Evolutionary conservation across 2,888 invertebrate species (phyloP), one percentile per base, ranked within the genome.

Genomic region (Neoascia interrupta): DNA sequence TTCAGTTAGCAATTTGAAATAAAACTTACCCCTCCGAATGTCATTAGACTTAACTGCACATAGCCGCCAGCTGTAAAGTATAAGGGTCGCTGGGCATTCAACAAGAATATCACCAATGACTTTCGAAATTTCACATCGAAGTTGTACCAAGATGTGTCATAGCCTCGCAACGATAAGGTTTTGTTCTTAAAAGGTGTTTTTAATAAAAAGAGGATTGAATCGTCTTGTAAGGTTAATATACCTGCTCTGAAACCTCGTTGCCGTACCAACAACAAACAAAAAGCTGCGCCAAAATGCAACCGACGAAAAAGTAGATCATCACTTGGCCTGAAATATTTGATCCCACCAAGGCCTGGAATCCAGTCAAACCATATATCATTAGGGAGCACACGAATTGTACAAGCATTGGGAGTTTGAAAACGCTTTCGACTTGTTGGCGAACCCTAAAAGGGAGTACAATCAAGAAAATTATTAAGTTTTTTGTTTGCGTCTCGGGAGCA

Each of bases 211-310:
- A n/a, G 15, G 13, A 21, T n/a, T 8, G 3, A 6, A 1, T 13
- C 6, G 10, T 2, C 43, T 1, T 13, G 6, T 3, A 16, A 16
- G 28, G 28, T 13, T 28, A 5, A 28, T 51, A n/a, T 56, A 84
- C 85, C 83, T 84, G 84, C 13, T 84, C 84, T 23, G 81, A 83
- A 1, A 84, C 84, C 49, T 85, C 84, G 60, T 85, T 86, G n/a
- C 84, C 85, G 47, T 84, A 85, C 83, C 84, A 86, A 47, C 85
- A 86, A 26, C 84, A 85, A 1, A 84, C 18, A 5, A 85, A 84
- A 2, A 87, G 68, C 21, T 87, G 82, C 2, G 80, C 81, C 11
- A 86, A 82, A 18, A 85, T 82, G 39, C 85, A 85, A 45, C 81
- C 70, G 10, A 84, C 82, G 43, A 85, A 81, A 0, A 83, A 82